Base-by-base conservation (phyloP, 30 jellyfish, hydroid and myxozoan species). In the Catostylus mosaicus region DNA sequence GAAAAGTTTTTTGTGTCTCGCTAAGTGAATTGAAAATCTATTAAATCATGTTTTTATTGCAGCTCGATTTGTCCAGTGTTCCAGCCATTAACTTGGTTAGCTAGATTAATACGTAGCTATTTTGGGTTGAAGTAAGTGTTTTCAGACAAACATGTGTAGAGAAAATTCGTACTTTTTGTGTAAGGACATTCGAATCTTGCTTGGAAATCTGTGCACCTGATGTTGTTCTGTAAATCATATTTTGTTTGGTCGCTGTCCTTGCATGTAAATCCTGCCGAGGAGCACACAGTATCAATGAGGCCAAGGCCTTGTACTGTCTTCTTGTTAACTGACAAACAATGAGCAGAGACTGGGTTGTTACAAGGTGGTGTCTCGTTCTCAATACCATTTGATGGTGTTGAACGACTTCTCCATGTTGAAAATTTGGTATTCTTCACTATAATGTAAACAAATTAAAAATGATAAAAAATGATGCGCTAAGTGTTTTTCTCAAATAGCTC, bases 141-240 rank as follows among this genome's bases (percentile, higher is more conserved):
- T 61, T 18, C 35, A 11, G 74, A n/a, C n/a, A n/a, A 79, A 8
- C 37, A 33, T 11, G 84, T 36, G 43, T 60, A 59, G 51, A 18
- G 24, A 50, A 50, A 5, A 4, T 50, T 8, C 87, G 52, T 71
- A 91, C 98, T 72, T 69, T 80, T 80, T 26, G 67, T 56, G 94
- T 68, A 78, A 1, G 99, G 99, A 43, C 97, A 88, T 85, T 94
- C 99, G 48, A 84, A 94, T 77, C 99, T 81, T 16, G 89, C 92
- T 34, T 78, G 78, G 75, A 85, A 79, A 33, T 78, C 91, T 30
- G 89, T 83, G 73, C 96, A 84, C 26, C 71, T 67, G 1, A 40
- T 35, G 6, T 74, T 34, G 63, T 86, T 84, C 0, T 47, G 27
- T 16, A 87, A 72, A 83, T 89, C 95, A 31, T 60, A 70, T 59